phyloP scores from a whole-genome alignment of 2,888 invertebrate genomes.

The Limenitis camilla region DNA sequence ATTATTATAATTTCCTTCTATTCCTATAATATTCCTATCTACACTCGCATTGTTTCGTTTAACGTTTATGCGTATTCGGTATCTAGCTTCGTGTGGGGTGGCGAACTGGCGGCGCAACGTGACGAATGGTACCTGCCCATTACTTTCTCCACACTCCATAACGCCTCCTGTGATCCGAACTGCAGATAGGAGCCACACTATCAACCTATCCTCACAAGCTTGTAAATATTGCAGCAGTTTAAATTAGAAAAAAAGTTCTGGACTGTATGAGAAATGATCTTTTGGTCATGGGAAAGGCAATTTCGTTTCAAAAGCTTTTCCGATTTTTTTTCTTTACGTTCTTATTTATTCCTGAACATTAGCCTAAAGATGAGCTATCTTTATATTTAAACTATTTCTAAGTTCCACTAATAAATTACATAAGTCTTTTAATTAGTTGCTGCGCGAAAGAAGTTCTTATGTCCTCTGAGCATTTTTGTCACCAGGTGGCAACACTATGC shows the following conservation, averaged over 20 bases:
- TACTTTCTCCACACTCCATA: conserved; percentile 53
- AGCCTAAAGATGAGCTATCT: too few species aligned
- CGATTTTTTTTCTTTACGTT: too few species aligned
- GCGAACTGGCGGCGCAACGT: conserved; percentile 48
- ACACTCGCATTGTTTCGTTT: background rate
- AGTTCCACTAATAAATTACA: too few species aligned
- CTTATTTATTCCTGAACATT: too few species aligned
- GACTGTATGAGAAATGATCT: too few species aligned
- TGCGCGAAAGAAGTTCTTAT: too few species aligned
- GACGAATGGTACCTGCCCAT: conserved; percentile 50
- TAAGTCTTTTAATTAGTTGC: too few species aligned
- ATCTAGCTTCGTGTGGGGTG: conserved; percentile 55
- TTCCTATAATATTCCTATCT: too few species aligned
- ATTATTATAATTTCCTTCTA: background rate
- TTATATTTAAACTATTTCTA: too few species aligned
- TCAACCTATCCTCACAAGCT: conserved; percentile 35
- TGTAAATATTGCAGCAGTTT: conserved; percentile 10
- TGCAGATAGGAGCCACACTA: conserved; percentile 43
- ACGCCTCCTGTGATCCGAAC: conserved; percentile 53
- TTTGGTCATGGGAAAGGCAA: conserved; percentile 1
- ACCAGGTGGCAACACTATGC: too few species aligned
- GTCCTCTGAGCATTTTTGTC: too few species aligned
- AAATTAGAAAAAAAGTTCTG: background rate
- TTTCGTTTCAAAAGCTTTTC: background rate
- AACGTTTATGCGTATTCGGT: conserved; percentile 12